These are phyloP conservation scores for Acanthococcus lagerstroemiae DNA, from an alignment of 2,888 invertebrate species.

Conservation along the genomic window DNA sequence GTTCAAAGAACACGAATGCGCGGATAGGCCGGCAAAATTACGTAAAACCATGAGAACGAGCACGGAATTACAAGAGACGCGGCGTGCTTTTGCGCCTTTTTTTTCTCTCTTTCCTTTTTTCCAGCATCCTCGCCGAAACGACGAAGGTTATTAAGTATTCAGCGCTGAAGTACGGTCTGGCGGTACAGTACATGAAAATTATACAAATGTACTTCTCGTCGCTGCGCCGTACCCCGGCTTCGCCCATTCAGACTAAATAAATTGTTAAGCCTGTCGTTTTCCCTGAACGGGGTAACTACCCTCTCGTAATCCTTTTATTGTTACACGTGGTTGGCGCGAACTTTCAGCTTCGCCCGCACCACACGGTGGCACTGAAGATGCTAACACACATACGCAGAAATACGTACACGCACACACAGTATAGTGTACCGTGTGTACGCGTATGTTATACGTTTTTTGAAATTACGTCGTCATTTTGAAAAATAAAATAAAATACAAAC, in stretches of 20 bases:
- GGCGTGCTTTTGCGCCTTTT: not conserved
- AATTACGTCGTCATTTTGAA: not conserved
- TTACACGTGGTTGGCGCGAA: slow-evolving; percentile 26
- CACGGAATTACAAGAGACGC: no score
- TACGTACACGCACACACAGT: no score
- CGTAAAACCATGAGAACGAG: no score
- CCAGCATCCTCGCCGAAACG: not conserved
- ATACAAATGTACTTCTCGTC: no score
- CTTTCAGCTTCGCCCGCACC: no score
- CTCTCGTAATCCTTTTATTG: slow-evolving; percentile 21
- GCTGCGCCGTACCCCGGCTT: not conserved
- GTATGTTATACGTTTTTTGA: not conserved
- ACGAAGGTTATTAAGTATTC: slow-evolving; percentile 2
- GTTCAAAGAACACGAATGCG: no score
- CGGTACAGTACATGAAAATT: no score
- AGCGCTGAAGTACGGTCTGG: slow-evolving; percentile 4
- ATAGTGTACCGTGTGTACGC: no score
- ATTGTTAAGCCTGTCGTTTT: slow-evolving; percentile 21
- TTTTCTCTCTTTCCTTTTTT: not conserved
- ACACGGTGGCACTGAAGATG: no score
- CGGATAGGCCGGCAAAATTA: no score
- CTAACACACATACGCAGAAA: no score
- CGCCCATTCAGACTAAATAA: slow-evolving; percentile 13
- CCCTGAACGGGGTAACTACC: slow-evolving; percentile 15
- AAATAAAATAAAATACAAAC: no score